Conservation (phyloP, 2,888 invertebrate genomes). For the Xestia sexstrigata region DNA sequence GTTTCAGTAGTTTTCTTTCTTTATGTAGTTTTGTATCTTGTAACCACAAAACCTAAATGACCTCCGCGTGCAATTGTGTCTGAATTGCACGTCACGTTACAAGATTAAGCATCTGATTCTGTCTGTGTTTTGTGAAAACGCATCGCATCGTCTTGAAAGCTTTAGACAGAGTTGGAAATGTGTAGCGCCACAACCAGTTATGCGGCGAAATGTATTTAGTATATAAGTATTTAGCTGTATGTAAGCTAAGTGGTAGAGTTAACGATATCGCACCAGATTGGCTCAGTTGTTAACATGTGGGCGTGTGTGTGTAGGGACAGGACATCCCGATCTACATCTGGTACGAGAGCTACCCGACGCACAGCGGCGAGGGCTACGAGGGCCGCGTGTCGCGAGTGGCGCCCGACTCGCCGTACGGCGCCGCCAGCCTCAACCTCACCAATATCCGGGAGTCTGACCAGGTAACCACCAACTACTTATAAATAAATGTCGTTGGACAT, state of each 20-base stretch:
- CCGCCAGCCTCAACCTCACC: constrained; percentile 98
- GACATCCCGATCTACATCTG: constrained; percentile 99
- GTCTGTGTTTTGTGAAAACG: constrained; percentile 68
- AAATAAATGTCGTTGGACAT: too few species aligned
- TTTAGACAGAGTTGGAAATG: constrained; percentile 77
- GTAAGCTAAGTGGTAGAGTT: constrained; percentile 66
- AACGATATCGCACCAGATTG: constrained; percentile 73
- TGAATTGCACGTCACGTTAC: constrained; percentile 64
- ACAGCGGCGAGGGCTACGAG: constrained; percentile 98
- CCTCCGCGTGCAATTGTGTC: constrained; percentile 53
- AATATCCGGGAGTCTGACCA: constrained; percentile 97
- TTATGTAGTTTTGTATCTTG: constrained; percentile 67
- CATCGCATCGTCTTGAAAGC: constrained; percentile 70
- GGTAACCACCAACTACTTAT: constrained; percentile 86
- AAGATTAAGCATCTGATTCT: constrained; percentile 67
- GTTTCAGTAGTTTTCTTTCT: constrained; percentile 64
- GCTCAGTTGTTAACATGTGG: constrained; percentile 66
- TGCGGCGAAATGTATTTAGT: constrained; percentile 69
- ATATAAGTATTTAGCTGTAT: constrained; percentile 63
- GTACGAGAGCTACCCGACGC: constrained; percentile 99
- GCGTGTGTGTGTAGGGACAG: constrained; percentile 93
- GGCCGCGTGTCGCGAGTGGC: constrained; percentile 97
- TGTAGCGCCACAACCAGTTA: constrained; percentile 69
- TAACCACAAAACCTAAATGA: constrained; percentile 65
- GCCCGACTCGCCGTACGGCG: constrained; percentile 96